Base-by-base conservation (phyloP, 2,113 vertebrate genomes). In the Cyprichromis sp. region DNA sequence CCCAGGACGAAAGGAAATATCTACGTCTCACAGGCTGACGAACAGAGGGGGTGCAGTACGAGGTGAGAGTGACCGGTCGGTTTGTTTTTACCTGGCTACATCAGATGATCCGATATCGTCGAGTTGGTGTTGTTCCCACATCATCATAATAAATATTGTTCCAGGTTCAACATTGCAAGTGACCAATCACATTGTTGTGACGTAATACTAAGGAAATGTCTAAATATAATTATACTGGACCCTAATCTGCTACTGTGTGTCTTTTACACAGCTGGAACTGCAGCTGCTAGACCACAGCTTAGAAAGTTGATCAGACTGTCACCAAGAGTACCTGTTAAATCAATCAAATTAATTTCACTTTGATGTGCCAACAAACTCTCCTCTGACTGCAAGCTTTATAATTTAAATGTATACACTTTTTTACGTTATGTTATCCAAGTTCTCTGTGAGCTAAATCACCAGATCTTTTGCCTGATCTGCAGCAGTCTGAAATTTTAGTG, bases 41-140 rank as follows among this genome's bases (percentile, higher is more conserved):
- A 47, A 45, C 40, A 73, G 14, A 47, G 12, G 5, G 0, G 4
- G 2, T 24, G 38, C 21, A 24, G 38, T 1, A 42, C 21, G 5
- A 42, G 3, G 38, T 71, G n/a, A 71, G 66, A 45, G 13, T 45
- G 40, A 73, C 2, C 8, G 5, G 66, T 14, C 2, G 3, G 36
- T 68, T 38, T 68, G 17, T 38, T 40, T 68, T 40, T 9, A 24
- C n/a, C 7, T 24, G 36, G 63, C 5, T 21, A 68, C 36, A 40
- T 68, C 0, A 40, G 14, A 2, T 59, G 55, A 59, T 31, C 55
- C 17, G 55, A 59, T 59, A 31, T 31, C 26, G 14, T 59, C 1
- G 2, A 59, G 55, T 59, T 6, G 55, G 26, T 59, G 55, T 31
- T 9, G 55, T 9, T 59, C 2, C 55, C 55, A 31, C 55, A 31